Base-by-base conservation (phyloP, 2,113 vertebrate species). In the Loxodonta africana region DNA sequence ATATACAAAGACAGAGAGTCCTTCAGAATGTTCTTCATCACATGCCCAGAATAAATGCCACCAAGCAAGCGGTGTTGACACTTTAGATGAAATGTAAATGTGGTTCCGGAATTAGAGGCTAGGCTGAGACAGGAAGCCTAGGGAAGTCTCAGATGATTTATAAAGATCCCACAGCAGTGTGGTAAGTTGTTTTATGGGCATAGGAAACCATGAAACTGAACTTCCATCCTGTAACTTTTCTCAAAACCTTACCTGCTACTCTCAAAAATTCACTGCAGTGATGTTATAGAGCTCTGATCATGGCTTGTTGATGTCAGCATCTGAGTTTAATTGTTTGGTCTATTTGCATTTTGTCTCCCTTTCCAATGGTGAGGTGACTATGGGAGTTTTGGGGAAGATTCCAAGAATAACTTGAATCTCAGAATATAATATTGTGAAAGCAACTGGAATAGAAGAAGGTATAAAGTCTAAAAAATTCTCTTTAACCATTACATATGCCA, bases 401-500 rank as follows among this genome's bases (percentile, higher is more conserved):
- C 33, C 73, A 93, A 80, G n/a, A 90, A 81, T 84, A 92, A 94
- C 60, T 77, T 84, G 65, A 84, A 82, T 57, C 57, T 88, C 65
- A 93, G 41, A 14, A 88, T 82, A 94, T 95, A 57, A 73, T 46
- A 90, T n/a, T 83, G 69, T 73, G 14, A 63, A 46, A 93, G 63
- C 30, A 90, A 93, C 21, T 65, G 6, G 20, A 76, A 90, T 76
- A 28, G 21, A 83, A 46, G 23, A 92, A 83, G 73, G 20, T 21
- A 90, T 51, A 88, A 92, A 90, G 77, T 4, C 11, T 77, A 53
- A 90, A 87, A 18, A 46, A 82, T 30, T 33, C 1, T 71, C 28
- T 71, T 87, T 80, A 92, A 87, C 2, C 8, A 94, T 69, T 92
- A 90, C 2, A 3, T 78, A 17, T 3, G 44, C 91, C 30, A 33